Base-by-base conservation (phyloP, 1,140 invertebrate species). In the Zaprionus ornatus region DNA sequence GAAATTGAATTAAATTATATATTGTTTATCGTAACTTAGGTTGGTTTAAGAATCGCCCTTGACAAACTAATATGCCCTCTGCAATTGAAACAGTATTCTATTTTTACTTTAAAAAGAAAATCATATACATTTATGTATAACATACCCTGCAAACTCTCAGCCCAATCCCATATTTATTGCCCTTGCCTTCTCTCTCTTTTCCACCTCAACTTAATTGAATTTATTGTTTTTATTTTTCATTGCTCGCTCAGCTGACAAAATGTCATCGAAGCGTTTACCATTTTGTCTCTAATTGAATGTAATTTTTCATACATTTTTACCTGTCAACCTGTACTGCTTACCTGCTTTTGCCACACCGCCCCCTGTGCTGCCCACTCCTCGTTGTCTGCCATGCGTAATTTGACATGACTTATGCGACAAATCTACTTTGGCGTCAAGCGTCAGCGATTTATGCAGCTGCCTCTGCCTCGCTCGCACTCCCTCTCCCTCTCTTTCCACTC, bases 371-470 rank as follows among this genome's bases (percentile, higher is more conserved):
- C 40, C 17, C 37, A 7, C 1, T 40, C 17, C n/a, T 13, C 40
- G 23, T 55, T 62, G 77, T 55, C 74, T 69, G 23, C 52, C 61
- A 48, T 32, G 55, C 48, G 64, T 88, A 88, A 88, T 88, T 75
- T 88, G 84, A 84, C 85, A 90, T 88, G 85, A 88, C 84, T 90
- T 88, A 90, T 88, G 84, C 84, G 84, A 88, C 84, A 88, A 83
- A 88, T 88, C 84, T 84, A 85, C 84, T 84, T 84, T 79, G 78
- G 78, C 85, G 85, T 88, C 84, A 84, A 90, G 81, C 83, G 73
- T 88, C 84, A 90, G 84, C 85, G 85, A 88, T 90, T 88, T 90
- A 81, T 84, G 84, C 71, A 48, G 27, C 37, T 32, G n/a, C 27
- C 40, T 37, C 40, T 1, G 3, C 9, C 9, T 29, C 57, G 54